Evolutionary conservation across 2,888 invertebrate genomes (phyloP).

Genomic region (Myopa testacea): DNA sequence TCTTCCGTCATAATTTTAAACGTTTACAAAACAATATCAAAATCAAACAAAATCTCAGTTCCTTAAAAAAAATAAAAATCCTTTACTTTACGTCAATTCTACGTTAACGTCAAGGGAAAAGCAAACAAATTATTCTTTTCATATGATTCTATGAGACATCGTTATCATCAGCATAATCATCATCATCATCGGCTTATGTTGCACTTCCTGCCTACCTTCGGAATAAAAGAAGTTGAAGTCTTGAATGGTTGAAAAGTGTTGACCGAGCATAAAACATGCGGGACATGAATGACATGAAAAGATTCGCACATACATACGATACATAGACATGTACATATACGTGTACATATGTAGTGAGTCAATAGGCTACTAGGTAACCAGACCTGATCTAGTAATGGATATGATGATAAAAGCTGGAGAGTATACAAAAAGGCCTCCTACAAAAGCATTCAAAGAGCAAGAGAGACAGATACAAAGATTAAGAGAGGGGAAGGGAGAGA

Average conservation of each 20-base stretch:
- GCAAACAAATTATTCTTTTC: no score
- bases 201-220: no score
- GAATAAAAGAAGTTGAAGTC: no score
- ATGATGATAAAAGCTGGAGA: constrained; percentile 8
- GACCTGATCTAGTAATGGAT: neutral
- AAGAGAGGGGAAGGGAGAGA: neutral
- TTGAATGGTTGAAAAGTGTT: neutral
- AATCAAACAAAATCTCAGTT: no score
- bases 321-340: neutral
- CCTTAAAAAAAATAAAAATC: no score
- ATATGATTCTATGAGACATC: no score
- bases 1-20: no score
- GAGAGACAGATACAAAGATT: neutral
- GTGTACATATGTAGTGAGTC: neutral
- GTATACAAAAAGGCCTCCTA: neutral
- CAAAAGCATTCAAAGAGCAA: neutral
- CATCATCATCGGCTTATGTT: no score
- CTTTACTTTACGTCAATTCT: no score
- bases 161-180: no score
- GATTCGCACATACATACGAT: neutral
- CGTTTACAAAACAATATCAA: no score
- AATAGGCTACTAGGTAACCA: constrained; percentile 31
- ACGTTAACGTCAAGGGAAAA: no score
- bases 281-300: neutral
- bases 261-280: constrained; percentile 15